phyloP scores from a whole-genome alignment of 2,797 vertebrate species.

The Pseudochirops corinnae region DNA sequence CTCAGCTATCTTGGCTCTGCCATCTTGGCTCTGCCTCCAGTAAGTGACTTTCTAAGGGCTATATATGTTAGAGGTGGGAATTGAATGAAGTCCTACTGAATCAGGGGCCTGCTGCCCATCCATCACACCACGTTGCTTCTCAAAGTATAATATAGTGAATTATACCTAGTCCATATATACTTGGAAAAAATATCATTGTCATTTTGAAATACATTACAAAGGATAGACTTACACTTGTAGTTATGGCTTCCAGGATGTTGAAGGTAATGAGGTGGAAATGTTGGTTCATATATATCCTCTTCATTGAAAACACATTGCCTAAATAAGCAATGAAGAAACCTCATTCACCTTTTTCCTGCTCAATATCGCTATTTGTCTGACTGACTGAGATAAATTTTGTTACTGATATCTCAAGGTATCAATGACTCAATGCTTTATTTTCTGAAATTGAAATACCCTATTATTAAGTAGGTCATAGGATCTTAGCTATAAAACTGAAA shows the following conservation, averaged over 20 bases:
- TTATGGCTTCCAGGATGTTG: not conserved
- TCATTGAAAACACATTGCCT: not conserved
- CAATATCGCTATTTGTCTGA: not conserved
- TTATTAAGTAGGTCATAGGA: not conserved
- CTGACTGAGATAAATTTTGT: not conserved
- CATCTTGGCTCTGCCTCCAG: no score
- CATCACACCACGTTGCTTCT: not conserved
- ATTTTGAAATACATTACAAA: not conserved
- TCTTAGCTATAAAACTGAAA: not conserved
- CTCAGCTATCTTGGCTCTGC: no score
- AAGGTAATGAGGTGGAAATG: not conserved
- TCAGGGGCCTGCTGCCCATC: not conserved
- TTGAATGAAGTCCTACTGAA: not conserved
- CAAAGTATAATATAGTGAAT: not conserved
- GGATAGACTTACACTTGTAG: not conserved
- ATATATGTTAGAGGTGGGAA: conserved; percentile 43
- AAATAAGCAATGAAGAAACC: not conserved
- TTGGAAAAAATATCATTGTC: not conserved
- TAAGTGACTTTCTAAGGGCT: conserved; percentile 1
- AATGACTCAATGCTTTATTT: not conserved
- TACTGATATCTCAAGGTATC: not conserved
- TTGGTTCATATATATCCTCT: not conserved
- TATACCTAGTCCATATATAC: not conserved
- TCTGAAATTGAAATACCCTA: not conserved
- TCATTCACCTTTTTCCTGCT: not conserved